Percentiles rank a stretch among this genome's conserved stretches.
phyloP scores from a whole-genome alignment of 2,113 vertebrate genomes.

The Alosa alosa region DNA sequence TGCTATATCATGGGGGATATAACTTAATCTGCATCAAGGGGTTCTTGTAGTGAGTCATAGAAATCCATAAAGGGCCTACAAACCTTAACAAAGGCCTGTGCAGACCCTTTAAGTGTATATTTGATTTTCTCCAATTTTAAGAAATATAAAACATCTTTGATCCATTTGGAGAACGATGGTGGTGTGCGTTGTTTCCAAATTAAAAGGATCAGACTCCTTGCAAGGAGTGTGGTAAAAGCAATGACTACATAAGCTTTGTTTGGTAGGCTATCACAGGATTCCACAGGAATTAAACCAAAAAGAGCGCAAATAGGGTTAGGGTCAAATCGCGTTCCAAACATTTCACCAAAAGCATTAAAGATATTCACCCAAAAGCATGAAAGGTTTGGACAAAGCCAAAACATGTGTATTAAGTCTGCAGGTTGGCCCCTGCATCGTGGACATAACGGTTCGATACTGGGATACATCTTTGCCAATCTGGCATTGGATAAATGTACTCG shows the following conservation, averaged over 20 bases:
- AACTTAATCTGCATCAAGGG: too few species aligned
- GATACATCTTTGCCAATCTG: background rate
- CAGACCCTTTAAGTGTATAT: background rate
- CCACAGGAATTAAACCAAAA: background rate
- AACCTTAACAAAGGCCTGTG: too few species aligned
- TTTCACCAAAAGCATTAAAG: background rate
- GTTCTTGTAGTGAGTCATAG: too few species aligned
- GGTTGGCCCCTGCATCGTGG: background rate
- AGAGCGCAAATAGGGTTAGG: background rate
- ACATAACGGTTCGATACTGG: background rate
- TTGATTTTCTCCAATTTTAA: background rate
- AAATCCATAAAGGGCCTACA: too few species aligned
- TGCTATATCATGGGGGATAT: too few species aligned
- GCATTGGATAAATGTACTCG: background rate
- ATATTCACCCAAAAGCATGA: background rate
- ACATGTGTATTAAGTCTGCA: background rate
- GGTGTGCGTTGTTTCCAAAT: too few species aligned
- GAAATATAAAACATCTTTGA: background rate
- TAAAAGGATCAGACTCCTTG: too few species aligned
- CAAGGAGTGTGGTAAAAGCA: background rate
- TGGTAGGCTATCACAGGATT: background rate
- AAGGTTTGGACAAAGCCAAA: background rate
- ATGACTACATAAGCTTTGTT: background rate
- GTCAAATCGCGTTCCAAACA: background rate
- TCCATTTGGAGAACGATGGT: background rate